Conservation (phyloP, 2,888 invertebrate genomes). For the Sarcophaga rosellei region DNA sequence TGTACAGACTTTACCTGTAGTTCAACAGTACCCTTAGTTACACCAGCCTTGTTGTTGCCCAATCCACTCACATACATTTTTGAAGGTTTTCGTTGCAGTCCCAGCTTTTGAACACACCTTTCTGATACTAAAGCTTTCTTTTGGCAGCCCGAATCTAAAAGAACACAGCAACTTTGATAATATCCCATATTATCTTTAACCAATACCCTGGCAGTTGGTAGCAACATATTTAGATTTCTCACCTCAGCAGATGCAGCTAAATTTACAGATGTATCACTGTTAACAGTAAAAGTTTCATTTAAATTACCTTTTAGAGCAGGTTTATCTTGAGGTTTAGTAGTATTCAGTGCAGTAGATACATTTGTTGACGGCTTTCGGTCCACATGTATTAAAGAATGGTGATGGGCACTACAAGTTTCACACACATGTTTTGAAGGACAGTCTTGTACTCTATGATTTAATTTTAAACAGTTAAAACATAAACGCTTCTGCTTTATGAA, state of each 20-base stretch:
- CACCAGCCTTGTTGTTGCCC: slow-evolving; percentile 16
- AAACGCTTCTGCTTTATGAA: slow-evolving; percentile 11
- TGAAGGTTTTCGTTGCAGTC: slow-evolving; percentile 8
- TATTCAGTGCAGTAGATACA: not conserved
- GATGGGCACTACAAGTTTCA: slow-evolving; percentile 26
- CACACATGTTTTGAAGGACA: slow-evolving; percentile 31
- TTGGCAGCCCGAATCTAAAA: slow-evolving; percentile 48
- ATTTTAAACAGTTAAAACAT: slow-evolving; percentile 56
- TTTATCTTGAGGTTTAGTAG: not conserved
- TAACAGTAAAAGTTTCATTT: slow-evolving; percentile 8
- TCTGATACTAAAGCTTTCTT: slow-evolving; percentile 36
- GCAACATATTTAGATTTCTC: slow-evolving; percentile 26
- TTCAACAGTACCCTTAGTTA: slow-evolving; percentile 6
- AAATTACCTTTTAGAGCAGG: slow-evolving; percentile 6
- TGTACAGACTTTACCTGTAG: slow-evolving; percentile 12
- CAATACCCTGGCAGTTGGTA: slow-evolving; percentile 36
- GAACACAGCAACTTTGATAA: slow-evolving; percentile 34
- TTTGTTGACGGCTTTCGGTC: slow-evolving; percentile 22
- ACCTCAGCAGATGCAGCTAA: slow-evolving; percentile 9
- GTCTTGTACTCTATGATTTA: slow-evolving; percentile 15
- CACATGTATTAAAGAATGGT: slow-evolving; percentile 29
- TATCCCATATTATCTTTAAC: slow-evolving; percentile 44
- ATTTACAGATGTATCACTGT: not conserved
- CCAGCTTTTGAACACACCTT: slow-evolving; percentile 6
- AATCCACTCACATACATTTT: slow-evolving; percentile 29